Evolutionary conservation across 2,888 invertebrate species (phyloP).

Genomic region (Camptogramma bilineatum): DNA sequence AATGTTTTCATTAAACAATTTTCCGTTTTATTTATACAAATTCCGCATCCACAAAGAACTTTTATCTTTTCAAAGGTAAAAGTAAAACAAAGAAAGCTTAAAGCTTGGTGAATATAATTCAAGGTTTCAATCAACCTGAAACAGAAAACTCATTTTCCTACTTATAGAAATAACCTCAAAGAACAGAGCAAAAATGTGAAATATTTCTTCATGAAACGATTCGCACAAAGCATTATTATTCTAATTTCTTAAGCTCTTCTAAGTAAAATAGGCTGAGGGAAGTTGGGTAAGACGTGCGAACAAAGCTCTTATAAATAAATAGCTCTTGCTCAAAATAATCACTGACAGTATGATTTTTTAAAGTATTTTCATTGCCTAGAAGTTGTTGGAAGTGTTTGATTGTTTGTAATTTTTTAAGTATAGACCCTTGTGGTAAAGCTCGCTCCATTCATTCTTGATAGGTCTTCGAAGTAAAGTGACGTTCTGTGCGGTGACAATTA

Average conservation of each 20-base stretch:
- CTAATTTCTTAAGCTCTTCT: conserved; percentile 36
- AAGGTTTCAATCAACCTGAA: conserved; percentile 41
- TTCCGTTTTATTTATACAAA: background rate
- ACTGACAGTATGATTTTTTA: background rate
- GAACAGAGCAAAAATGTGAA: conserved; percentile 31
- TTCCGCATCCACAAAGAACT: conserved; percentile 2
- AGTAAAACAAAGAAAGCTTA: conserved; percentile 26
- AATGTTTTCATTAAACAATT: background rate
- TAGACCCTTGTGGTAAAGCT: no score
- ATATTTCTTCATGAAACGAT: conserved; percentile 39
- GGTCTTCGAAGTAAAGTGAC: no score
- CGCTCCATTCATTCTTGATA: no score
- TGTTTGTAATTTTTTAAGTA: no score
- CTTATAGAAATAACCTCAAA: conserved; percentile 34
- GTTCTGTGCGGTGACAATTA: no score
- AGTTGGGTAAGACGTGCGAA: conserved; percentile 6
- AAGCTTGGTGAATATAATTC: conserved; percentile 33
- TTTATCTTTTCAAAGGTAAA: conserved; percentile 2
- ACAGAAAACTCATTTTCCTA: conserved; percentile 39
- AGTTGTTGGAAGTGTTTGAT: no score
- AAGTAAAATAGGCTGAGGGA: conserved; percentile 28
- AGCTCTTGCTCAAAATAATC: background rate
- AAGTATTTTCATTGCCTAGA: no score
- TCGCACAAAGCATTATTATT: conserved; percentile 40
- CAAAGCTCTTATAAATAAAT: conserved; percentile 15